Evolutionary conservation across 2,888 invertebrate genomes (phyloP).

Genomic region (Drosophila nr. medialis): DNA sequence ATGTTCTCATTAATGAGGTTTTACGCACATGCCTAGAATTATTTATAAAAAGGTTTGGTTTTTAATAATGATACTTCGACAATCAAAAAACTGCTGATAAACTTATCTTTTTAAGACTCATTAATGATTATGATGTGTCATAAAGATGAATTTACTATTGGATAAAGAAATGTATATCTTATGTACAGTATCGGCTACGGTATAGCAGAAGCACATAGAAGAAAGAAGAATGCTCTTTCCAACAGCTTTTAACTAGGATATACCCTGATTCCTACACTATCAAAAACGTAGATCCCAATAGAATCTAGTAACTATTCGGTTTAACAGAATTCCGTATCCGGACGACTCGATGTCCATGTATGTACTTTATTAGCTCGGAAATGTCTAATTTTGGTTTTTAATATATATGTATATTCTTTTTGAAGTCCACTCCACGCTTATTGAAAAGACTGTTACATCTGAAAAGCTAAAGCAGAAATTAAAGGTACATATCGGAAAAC

Average conservation of each 20-base stretch:
- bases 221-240: not conserved
- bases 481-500: not conserved
- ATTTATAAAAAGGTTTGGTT: conserved; percentile 21
- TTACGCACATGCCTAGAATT: not conserved
- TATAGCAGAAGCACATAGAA: not conserved
- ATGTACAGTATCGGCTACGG: not conserved
- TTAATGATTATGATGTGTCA: not conserved
- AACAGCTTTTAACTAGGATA: not conserved
- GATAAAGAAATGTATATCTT: not conserved
- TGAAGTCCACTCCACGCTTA: not conserved
- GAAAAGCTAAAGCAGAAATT: not conserved
- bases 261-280: not conserved
- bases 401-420: not conserved
- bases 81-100: not conserved
- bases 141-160: not conserved
- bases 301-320: not conserved
- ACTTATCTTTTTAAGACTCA: not conserved
- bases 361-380: not conserved
- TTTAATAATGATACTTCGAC: not conserved
- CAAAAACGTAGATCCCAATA: not conserved
- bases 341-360: not conserved
- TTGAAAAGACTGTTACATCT: not conserved
- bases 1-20: no score
- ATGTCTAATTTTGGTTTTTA: not conserved
- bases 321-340: not conserved